Conservation (phyloP, 2,113 vertebrate species). For the Ranitomeya variabilis region DNA sequence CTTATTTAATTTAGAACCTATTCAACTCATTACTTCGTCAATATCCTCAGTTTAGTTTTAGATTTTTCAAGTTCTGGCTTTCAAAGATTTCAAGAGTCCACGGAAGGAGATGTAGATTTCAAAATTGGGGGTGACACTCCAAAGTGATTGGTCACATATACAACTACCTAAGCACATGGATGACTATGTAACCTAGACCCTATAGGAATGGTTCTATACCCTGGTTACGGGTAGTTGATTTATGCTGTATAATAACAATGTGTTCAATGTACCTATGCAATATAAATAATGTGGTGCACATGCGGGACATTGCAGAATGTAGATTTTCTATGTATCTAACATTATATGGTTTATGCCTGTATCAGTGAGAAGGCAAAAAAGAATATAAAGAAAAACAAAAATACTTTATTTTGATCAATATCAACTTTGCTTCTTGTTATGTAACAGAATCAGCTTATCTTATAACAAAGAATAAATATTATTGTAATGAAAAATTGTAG, state of each 20-base stretch:
- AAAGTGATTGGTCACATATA: background rate
- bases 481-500: background rate
- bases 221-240: background rate
- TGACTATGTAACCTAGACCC: background rate
- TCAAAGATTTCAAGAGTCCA: too few relatives aligned
- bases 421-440: constrained; percentile 11
- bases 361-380: background rate
- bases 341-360: background rate
- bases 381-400: background rate
- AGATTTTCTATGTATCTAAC: background rate
- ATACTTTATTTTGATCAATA: background rate
- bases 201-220: background rate
- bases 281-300: background rate
- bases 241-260: background rate
- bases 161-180: background rate
- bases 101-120: too few relatives aligned
- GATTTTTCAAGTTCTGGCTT: background rate
- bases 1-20: background rate
- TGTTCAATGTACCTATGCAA: background rate
- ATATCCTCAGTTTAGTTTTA: background rate
- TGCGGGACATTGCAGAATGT: background rate
- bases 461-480: constrained; percentile 32
- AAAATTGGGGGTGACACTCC: too few relatives aligned
- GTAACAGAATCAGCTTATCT: background rate
- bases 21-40: background rate